Evolutionary conservation across 2,888 invertebrate species (phyloP), one percentile per base, ranked within the genome.

Genomic region (Hydrotaea cyrtoneurina): DNA sequence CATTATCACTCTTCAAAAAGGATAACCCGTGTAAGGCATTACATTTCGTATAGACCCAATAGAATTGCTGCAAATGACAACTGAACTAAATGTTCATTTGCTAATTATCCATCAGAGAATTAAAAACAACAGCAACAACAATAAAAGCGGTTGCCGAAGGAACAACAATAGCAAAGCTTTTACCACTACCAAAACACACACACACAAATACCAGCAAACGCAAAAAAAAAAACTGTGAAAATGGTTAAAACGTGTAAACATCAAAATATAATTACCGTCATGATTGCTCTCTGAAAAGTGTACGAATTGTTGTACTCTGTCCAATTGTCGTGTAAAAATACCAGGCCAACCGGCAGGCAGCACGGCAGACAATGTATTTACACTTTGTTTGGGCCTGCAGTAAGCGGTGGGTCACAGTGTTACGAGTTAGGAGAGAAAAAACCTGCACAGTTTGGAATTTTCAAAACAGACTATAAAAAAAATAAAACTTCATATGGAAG

Each of bases 161-260:
- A 80, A 62, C 36, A 21, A 31, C 39, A 57, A 57, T 43, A 64
- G 64, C 19, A 64, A 75, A 55, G 19, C 1, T 36, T 17, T 10
- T 31, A 53, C n/a, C 43, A 53, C 50, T 15, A 71, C 46, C 10
- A 10, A 0, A 26, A n/a, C n/a, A n/a, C n/a, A n/a, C n/a, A n/a
- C n/a, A n/a, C n/a, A n/a, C n/a, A n/a, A n/a, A n/a, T n/a, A n/a
- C n/a, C n/a, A n/a, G n/a, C n/a, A n/a, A n/a, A n/a, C n/a, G n/a
- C n/a, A 23, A 11, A 43, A 19, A 57, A 77, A 80, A 31, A 74
- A 80, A 78, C 80, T 85, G 85, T 82, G 82, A 85, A 87, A 87
- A 87, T 87, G 86, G 86, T 86, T 82, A 86, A 87, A 86, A 86
- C 86, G 86, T 87, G 87, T 87, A 82, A 87, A 87, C 87, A 86